Conservation (phyloP, 2,113 vertebrate species). For the Dasyurus viverrinus region DNA sequence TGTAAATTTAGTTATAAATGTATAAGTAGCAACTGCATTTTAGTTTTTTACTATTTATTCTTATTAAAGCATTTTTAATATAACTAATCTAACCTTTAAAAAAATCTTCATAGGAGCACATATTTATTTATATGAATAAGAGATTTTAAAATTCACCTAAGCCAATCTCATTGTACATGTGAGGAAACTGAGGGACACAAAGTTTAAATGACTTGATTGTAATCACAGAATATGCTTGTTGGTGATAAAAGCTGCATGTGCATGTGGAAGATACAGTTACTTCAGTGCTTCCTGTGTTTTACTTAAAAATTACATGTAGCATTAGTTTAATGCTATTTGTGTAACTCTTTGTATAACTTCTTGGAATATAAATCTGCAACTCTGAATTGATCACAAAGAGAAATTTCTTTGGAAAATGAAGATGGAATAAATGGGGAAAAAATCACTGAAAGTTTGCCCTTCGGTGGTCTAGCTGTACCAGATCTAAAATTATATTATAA, state of each 20-base stretch:
- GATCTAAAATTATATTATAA: too few relatives aligned
- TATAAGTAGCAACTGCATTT: neutral
- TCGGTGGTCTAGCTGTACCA: too few relatives aligned
- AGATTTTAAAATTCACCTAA: neutral
- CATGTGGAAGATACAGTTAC: slow-evolving; percentile 88
- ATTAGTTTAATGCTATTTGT: slow-evolving; percentile 84
- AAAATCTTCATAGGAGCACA: neutral
- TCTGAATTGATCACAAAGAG: slow-evolving; percentile 87
- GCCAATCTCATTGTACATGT: neutral
- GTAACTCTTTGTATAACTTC: slow-evolving; percentile 52
- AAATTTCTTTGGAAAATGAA: neutral
- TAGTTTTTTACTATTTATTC: neutral
- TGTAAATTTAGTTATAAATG: neutral
- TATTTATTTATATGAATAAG: neutral
- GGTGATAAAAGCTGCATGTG: slow-evolving; percentile 82
- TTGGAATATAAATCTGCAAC: slow-evolving; percentile 68
- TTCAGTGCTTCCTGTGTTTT: slow-evolving; percentile 87
- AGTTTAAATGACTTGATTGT: neutral
- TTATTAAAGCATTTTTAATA: neutral
- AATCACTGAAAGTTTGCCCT: neutral
- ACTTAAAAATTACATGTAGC: slow-evolving; percentile 86
- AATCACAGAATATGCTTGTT: slow-evolving; percentile 58
- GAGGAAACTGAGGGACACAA: neutral
- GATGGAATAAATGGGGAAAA: neutral
- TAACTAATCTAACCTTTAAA: neutral